Percentiles rank a stretch among this genome's conserved stretches.
Evolutionary conservation across 2,113 vertebrate genomes (phyloP).

Genomic region (Heliornis fulica): DNA sequence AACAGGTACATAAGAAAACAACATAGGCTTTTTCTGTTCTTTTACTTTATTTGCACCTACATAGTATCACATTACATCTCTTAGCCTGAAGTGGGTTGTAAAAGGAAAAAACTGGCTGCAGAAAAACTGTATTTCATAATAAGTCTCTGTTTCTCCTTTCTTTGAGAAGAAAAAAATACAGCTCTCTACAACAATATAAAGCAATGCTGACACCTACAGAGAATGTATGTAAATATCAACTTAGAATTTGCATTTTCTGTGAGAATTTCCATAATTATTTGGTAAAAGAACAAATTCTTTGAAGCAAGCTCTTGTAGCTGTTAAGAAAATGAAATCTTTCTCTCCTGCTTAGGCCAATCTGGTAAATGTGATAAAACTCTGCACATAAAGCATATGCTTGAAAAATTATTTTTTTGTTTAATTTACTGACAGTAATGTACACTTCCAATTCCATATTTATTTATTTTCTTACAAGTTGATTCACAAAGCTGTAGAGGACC

Average conservation of each 20-base stretch:
- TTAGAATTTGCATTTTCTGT: slow-evolving; percentile 15
- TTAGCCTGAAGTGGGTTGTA: not conserved
- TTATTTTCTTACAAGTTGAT: not conserved
- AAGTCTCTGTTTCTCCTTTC: not conserved
- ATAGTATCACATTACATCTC: not conserved
- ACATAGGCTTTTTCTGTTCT: not conserved
- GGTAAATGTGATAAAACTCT: not conserved
- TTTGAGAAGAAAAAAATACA: slow-evolving; percentile 49
- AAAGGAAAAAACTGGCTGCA: not conserved
- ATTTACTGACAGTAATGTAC: not conserved
- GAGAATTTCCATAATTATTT: not conserved
- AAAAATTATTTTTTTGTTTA: not conserved
- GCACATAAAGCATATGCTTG: not conserved
- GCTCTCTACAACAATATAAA: slow-evolving; percentile 53
- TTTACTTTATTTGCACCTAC: not conserved
- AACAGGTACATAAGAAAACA: not conserved
- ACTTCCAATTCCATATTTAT: not conserved
- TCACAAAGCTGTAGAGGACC: not conserved
- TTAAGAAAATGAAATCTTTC: not conserved
- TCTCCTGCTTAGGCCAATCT: not conserved
- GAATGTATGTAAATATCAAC: slow-evolving; percentile 65
- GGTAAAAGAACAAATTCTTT: not conserved
- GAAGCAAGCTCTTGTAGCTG: not conserved
- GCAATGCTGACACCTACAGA: slow-evolving; percentile 78
- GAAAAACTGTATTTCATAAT: not conserved